A percentile compares a stretch with the other conserved stretches of the same genome.
phyloP scores from a whole-genome alignment of 2,113 vertebrate species.

The Melanostigma gelatinosum region DNA sequence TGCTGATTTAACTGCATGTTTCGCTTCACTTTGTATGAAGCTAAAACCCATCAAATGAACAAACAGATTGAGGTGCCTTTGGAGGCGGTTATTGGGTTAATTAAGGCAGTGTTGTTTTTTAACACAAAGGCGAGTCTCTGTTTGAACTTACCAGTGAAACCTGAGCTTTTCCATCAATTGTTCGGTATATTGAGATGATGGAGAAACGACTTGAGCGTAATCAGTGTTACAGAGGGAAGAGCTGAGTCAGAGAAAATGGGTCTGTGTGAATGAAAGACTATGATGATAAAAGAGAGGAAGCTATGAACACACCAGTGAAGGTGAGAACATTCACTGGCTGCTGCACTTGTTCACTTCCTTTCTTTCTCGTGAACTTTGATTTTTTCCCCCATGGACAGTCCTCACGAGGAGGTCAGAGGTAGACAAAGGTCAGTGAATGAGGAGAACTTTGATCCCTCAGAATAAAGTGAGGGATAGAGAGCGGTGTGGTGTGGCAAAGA shows the following conservation, averaged over 20 bases:
- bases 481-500: slow-evolving; percentile 12
- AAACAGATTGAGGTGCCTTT: not conserved
- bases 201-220: not conserved
- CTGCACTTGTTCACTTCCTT: slow-evolving; percentile 39
- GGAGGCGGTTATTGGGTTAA: not conserved
- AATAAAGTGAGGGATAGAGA: not conserved
- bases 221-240: not conserved
- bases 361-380: slow-evolving; percentile 46
- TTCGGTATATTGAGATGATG: not conserved
- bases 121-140: not conserved
- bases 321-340: slow-evolving; percentile 61
- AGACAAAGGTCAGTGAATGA: slow-evolving; percentile 61
- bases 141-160: not conserved
- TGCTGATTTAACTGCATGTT: not conserved
- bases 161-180: not conserved
- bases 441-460: not conserved
- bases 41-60: not conserved
- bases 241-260: not conserved
- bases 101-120: not conserved
- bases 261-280: not conserved
- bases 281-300: not conserved
- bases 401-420: slow-evolving; percentile 42
- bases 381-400: slow-evolving; percentile 12
- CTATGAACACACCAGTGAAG: slow-evolving; percentile 34
- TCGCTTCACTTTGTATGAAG: not conserved